Evolutionary conservation across 2,797 vertebrate genomes (phyloP), one percentile per base, ranked within the genome.

Genomic region (Megaceryle alcyon): DNA sequence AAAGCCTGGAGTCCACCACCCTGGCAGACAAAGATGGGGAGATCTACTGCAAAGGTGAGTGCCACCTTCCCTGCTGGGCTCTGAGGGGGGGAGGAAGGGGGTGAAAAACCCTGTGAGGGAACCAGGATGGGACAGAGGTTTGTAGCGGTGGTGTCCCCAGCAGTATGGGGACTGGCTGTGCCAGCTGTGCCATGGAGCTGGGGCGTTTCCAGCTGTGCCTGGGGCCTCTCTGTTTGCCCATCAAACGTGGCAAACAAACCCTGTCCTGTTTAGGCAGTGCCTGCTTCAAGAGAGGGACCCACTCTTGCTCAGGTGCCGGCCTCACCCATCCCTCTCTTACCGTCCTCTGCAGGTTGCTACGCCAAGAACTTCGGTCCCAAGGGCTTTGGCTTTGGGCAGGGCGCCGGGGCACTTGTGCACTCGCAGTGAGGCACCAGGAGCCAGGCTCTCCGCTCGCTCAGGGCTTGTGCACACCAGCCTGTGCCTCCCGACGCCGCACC

Each of bases 291-390:
- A 59, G 46, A 39, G 60, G 37, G 12, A 22, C 31, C 49, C 0
- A 1, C 65, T 61, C 0, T 0, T 7, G 25, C 65, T 23, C 46
- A 5, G 48, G 68, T 64, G 16, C 54, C 3, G 3, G 51, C 54
- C 72, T 96, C 33, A 94, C 86, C 37, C 1, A 0, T 54, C 59
- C 77, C 81, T 83, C 20, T 22, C 10, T 72, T 41, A 83, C 35
- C 0, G 0, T 83, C 86, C 48, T 95, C 66, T 64, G 46, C 98
- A 99, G 99, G 97, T 82, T 99, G 99, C 97, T 99, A 99, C 1
- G 99, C 99, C 63, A 99, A 99, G 98, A 99, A 99, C 97, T 99
- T 99, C 10, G 99, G 99, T 56, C 99, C 99, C 65, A 99, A 99
- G 94, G 99, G 99, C 71, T 99, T 99, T 71, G 99, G 99, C 70